A percentile compares a stretch with the other conserved stretches of the same genome.
These are phyloP conservation scores for Ariopsis seemanni DNA, from an alignment of 2,113 vertebrate genomes.

Conservation along the genomic window DNA sequence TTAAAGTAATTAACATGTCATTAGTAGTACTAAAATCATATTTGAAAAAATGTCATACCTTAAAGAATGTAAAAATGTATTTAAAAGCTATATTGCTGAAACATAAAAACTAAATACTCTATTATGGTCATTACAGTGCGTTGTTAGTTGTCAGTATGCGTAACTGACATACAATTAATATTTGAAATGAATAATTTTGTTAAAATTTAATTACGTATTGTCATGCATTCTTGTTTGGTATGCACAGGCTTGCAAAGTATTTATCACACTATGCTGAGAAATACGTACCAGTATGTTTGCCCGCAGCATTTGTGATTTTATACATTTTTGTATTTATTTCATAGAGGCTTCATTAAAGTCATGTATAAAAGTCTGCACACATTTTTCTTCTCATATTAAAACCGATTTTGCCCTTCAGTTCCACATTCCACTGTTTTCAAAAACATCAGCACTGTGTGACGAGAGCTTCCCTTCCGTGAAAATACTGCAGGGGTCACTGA, in stretches of 20 bases:
- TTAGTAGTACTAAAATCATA: background rate
- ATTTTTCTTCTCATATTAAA: background rate
- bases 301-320: background rate
- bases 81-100: background rate
- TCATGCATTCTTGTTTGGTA: background rate
- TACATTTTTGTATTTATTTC: background rate
- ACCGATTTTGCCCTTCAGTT: background rate
- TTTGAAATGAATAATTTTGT: background rate
- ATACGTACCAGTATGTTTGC: background rate
- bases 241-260: background rate
- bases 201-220: background rate
- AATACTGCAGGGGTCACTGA: slow-evolving; percentile 57
- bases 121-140: background rate
- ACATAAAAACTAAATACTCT: background rate
- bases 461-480: slow-evolving; percentile 37
- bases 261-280: background rate
- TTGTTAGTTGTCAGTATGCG: background rate
- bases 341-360: background rate
- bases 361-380: background rate
- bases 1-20: background rate
- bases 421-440: slow-evolving; percentile 12
- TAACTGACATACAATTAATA: background rate
- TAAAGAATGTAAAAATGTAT: background rate
- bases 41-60: background rate
- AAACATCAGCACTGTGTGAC: slow-evolving; percentile 25